Evolutionary conservation across 2,797 vertebrate species (phyloP).

Genomic region (Dicrostonyx torquatus): DNA sequence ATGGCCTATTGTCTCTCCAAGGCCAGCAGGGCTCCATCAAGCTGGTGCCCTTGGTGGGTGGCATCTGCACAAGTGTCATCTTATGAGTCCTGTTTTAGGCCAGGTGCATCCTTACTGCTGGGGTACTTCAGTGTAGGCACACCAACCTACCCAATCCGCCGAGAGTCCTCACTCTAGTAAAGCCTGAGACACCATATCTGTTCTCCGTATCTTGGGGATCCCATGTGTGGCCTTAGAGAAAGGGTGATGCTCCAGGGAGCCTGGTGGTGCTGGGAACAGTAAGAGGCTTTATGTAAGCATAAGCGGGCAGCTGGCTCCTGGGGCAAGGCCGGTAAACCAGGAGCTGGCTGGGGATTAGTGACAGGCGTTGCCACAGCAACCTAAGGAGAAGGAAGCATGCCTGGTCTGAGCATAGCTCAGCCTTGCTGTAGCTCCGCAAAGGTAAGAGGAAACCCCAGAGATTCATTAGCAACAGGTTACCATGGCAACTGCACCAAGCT

Average conservation of each 20-base stretch:
- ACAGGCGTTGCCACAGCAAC: slow-evolving; percentile 88
- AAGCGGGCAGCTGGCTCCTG: slow-evolving; percentile 30
- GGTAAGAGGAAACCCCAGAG: slow-evolving; percentile 90
- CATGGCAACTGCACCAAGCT: slow-evolving; percentile 88
- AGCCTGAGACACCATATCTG: neutral
- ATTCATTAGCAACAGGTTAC: slow-evolving; percentile 90
- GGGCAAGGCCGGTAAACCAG: slow-evolving; percentile 60
- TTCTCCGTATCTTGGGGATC: neutral
- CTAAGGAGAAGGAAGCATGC: slow-evolving; percentile 82
- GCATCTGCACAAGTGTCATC: no score
- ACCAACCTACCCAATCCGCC: neutral
- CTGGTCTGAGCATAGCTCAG: neutral
- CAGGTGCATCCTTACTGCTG: no score
- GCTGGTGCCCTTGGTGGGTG: neutral
- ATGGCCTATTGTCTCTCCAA: neutral
- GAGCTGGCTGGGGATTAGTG: slow-evolving; percentile 83
- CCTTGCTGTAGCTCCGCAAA: slow-evolving; percentile 78
- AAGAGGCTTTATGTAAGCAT: slow-evolving; percentile 61
- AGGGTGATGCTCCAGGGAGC: neutral
- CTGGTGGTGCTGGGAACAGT: neutral
- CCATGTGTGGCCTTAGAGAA: neutral
- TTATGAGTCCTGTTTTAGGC: neutral
- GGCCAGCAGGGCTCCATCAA: neutral
- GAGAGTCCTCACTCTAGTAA: neutral
- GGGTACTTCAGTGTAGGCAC: neutral